Percentiles rank a stretch among this genome's conserved stretches.
Evolutionary conservation across 2,888 invertebrate species (phyloP).

Genomic region (Macaria notata): DNA sequence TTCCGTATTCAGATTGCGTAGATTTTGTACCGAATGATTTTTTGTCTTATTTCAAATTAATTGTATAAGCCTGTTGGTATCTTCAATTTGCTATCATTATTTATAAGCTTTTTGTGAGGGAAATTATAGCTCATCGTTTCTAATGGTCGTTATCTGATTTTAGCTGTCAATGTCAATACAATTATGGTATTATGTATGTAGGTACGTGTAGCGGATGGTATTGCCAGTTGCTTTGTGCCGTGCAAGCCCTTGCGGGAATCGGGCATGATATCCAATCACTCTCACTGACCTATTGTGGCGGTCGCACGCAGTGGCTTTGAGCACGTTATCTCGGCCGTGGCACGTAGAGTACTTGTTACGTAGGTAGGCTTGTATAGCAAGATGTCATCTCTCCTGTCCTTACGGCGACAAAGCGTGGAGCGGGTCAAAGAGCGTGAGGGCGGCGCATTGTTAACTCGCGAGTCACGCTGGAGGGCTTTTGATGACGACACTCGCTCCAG

Average conservation of each 20-base stretch:
- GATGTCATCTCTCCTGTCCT: conserved; percentile 68
- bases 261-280: not conserved
- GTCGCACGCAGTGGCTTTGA: conserved; percentile 6
- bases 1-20: conserved; percentile 48
- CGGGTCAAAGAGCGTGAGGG: conserved; percentile 73
- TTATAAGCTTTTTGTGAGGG: too few relatives aligned
- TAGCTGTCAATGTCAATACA: too few relatives aligned
- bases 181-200: too few relatives aligned
- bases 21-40: conserved; percentile 22
- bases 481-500: conserved; percentile 64
- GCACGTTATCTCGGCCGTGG: conserved; percentile 11
- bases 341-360: not conserved
- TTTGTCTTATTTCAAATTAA: conserved; percentile 7
- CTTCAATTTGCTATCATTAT: too few relatives aligned
- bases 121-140: too few relatives aligned
- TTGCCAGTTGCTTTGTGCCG: too few relatives aligned
- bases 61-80: conserved; percentile 3
- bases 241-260: not conserved
- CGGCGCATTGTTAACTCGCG: conserved; percentile 76
- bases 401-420: conserved; percentile 69
- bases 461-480: conserved; percentile 72
- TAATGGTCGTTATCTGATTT: too few relatives aligned
- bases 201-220: too few relatives aligned
- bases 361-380: conserved; percentile 39
- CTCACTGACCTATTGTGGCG: not conserved